Percentiles rank a stretch among this genome's conserved stretches.
Conservation (phyloP, 1,140 invertebrate species). For the Lamellibrachia luymesi region DNA sequence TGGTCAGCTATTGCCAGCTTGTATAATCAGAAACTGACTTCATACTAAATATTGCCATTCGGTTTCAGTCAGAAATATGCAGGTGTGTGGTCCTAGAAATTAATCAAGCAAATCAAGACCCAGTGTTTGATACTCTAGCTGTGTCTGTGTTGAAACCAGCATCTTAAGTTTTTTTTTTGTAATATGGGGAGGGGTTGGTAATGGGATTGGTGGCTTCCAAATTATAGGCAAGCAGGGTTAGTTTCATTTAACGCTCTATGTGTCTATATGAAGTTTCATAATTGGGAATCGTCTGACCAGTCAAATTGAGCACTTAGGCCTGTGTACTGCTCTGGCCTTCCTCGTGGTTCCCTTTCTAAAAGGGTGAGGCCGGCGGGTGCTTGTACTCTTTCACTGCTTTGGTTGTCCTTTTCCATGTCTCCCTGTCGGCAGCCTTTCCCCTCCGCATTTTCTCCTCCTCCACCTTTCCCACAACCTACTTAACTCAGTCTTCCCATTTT, state of each 20-base stretch:
- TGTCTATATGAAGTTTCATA: neutral
- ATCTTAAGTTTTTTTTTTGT: neutral
- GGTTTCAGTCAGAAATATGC: neutral
- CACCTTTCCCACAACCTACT: no score
- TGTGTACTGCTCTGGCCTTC: no score
- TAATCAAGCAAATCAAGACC: neutral
- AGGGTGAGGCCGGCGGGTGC: no score
- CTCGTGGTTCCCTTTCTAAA: no score
- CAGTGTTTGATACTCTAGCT: neutral
- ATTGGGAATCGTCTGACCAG: no score
- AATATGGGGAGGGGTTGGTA: neutral
- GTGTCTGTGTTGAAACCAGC: neutral
- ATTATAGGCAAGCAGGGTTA: neutral
- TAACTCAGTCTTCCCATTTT: no score
- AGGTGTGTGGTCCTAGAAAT: neutral
- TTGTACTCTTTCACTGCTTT: no score
- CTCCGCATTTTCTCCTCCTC: no score
- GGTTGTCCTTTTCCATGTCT: no score
- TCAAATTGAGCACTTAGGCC: no score
- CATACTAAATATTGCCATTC: neutral
- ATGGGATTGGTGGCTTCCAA: neutral
- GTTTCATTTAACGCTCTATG: neutral
- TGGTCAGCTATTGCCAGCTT: neutral
- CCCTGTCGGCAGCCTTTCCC: no score
- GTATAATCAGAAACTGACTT: neutral